phyloP scores from a whole-genome alignment of 2,888 invertebrate genomes.

The Spatulosminthurus flaviceps region DNA sequence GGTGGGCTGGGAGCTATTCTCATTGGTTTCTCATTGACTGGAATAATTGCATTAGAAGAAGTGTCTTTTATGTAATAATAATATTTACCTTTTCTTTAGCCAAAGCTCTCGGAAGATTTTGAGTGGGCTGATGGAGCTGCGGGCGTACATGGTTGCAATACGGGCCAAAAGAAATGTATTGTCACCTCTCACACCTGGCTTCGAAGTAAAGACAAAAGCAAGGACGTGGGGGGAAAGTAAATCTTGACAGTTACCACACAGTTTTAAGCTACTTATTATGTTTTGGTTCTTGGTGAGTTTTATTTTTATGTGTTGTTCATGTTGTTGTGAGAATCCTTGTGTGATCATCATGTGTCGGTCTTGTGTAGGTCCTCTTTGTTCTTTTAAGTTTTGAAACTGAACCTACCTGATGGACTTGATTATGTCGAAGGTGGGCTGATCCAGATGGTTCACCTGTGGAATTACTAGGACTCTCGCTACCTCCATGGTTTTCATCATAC shows the following conservation, averaged over 20 bases:
- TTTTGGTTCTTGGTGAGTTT: too few species aligned
- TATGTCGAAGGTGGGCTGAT: not conserved
- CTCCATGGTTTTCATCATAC: conserved; percentile 56
- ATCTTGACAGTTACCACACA: conserved; percentile 22
- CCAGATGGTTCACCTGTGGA: conserved; percentile 25
- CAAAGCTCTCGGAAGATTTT: conserved; percentile 62
- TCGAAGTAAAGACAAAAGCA: conserved; percentile 50
- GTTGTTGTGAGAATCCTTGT: too few species aligned
- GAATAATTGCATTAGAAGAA: not conserved
- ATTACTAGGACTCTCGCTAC: conserved; percentile 46
- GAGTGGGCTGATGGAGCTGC: conserved; percentile 63
- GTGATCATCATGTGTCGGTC: too few species aligned
- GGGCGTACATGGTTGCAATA: conserved; percentile 63
- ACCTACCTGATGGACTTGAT: conserved; percentile 35
- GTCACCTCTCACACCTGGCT: conserved; percentile 62
- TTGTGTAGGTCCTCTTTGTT: not conserved
- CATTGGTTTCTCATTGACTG: too few species aligned
- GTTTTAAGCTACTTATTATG: too few species aligned
- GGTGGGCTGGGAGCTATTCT: too few species aligned
- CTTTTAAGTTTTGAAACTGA: conserved; percentile 1
- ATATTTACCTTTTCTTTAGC: conserved; percentile 61
- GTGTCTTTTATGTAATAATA: too few species aligned
- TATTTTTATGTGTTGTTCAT: too few species aligned
- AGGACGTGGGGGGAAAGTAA: conserved; percentile 50
- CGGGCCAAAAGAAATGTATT: conserved; percentile 61